These are phyloP conservation scores for Dendrophyllia cribrosa DNA, from an alignment of 64 coral and sea anemone species.

Conservation along the genomic window DNA sequence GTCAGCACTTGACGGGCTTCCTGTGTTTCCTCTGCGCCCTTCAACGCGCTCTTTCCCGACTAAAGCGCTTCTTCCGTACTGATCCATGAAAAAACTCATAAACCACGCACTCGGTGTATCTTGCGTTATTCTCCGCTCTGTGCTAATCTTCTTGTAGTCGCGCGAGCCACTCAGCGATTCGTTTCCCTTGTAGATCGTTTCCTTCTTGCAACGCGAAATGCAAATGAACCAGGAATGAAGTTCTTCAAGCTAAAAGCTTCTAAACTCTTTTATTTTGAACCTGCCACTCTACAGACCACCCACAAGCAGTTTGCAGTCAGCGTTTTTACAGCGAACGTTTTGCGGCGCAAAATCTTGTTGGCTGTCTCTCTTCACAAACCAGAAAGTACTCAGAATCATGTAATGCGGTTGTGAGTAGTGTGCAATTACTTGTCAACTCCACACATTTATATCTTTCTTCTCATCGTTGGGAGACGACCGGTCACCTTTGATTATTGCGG, in stretches of 20 bases:
- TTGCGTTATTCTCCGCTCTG: not conserved
- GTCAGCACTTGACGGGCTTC: slow-evolving; percentile 41
- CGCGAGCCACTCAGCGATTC: not conserved
- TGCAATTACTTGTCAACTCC: slow-evolving; percentile 46
- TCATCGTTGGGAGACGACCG: slow-evolving; percentile 57
- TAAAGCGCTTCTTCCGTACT: not conserved
- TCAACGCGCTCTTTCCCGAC: not conserved
- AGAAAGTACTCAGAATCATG: slow-evolving; percentile 32
- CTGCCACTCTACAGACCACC: slow-evolving; percentile 5
- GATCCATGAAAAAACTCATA: not conserved
- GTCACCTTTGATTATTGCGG: slow-evolving; percentile 77
- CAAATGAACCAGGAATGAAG: not conserved
- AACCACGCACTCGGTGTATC: not conserved
- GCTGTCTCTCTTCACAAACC: slow-evolving; percentile 14
- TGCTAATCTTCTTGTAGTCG: not conserved
- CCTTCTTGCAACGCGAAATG: not conserved
- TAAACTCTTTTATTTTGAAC: slow-evolving; percentile 31
- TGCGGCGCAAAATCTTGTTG: slow-evolving; percentile 11
- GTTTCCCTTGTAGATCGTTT: not conserved
- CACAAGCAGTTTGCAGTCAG: not conserved
- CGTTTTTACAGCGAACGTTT: slow-evolving; percentile 40
- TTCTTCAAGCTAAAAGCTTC: slow-evolving; percentile 34
- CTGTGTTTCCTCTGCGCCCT: slow-evolving; percentile 23
- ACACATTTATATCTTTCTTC: slow-evolving; percentile 58
- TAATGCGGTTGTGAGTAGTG: slow-evolving; percentile 35